These are phyloP conservation scores for Lordiphosa mommai DNA, from an alignment of 1,140 invertebrate genomes.

Conservation along the genomic window DNA sequence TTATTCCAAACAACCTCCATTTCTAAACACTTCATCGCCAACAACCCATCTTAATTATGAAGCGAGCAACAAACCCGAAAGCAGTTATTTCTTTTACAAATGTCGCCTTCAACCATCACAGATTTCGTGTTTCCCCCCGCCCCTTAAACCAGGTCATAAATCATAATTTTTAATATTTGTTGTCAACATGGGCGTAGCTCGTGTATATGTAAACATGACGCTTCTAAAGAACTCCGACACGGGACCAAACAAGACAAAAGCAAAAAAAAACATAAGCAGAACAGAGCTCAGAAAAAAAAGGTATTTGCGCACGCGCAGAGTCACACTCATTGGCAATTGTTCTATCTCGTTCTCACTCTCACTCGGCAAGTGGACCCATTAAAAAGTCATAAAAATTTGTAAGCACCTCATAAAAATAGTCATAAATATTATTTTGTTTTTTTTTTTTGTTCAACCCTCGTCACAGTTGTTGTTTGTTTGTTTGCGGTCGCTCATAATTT, in stretches of 20 bases:
- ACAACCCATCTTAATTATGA: slow-evolving; percentile 21
- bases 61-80: slow-evolving; percentile 33
- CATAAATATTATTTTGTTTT: slow-evolving; percentile 76
- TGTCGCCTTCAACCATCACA: slow-evolving; percentile 58
- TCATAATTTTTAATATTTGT: slow-evolving; percentile 79
- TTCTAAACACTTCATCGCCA: slow-evolving; percentile 37
- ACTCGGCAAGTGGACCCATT: slow-evolving; percentile 61
- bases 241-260: slow-evolving; percentile 9
- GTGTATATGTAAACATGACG: slow-evolving; percentile 66
- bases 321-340: slow-evolving; percentile 44
- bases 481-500: slow-evolving; percentile 64
- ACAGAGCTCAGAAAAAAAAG: slow-evolving; percentile 44
- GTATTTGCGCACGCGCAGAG: slow-evolving; percentile 78
- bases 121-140: slow-evolving; percentile 38
- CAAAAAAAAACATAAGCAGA: slow-evolving; percentile 5
- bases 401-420: slow-evolving; percentile 80
- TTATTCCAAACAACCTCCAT: slow-evolving; percentile 27
- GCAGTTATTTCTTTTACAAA: slow-evolving; percentile 51
- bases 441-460: slow-evolving; percentile 49
- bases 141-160: slow-evolving; percentile 47
- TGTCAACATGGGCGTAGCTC: slow-evolving; percentile 74
- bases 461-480: slow-evolving; percentile 48
- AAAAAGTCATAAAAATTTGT: slow-evolving; percentile 80
- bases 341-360: slow-evolving; percentile 19
- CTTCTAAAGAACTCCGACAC: slow-evolving; percentile 38